Evolutionary conservation across 2,797 vertebrate species (phyloP).

Genomic region (Hippoglossus hippoglossus): DNA sequence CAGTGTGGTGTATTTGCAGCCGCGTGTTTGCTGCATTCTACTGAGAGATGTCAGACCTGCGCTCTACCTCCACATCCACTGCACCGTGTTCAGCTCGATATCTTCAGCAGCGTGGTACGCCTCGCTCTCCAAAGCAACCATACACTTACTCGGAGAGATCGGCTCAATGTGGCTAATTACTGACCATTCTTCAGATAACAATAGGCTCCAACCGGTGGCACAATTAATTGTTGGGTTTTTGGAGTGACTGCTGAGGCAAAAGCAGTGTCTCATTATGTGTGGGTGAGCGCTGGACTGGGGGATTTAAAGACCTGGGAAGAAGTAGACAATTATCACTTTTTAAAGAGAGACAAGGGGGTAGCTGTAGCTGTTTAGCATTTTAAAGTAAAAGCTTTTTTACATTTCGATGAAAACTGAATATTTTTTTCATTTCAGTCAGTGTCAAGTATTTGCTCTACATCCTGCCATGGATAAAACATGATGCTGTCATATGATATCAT

Average conservation of each 20-base stretch:
- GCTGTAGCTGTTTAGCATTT: slow-evolving; percentile 1
- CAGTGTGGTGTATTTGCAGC: too few relatives aligned
- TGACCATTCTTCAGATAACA: slow-evolving; percentile 63
- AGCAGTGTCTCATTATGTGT: slow-evolving; percentile 57
- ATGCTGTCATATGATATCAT: too few relatives aligned
- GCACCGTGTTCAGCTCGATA: too few relatives aligned
- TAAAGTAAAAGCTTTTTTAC: background rate
- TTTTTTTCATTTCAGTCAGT: too few relatives aligned
- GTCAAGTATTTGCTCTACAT: too few relatives aligned
- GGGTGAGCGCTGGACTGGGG: slow-evolving; percentile 31
- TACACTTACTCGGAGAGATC: slow-evolving; percentile 20
- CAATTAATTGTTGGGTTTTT: slow-evolving; percentile 66
- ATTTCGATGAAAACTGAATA: too few relatives aligned
- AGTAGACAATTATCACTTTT: slow-evolving; percentile 47
- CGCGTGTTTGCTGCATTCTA: too few relatives aligned
- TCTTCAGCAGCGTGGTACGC: slow-evolving; percentile 13
- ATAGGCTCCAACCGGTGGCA: slow-evolving; percentile 43
- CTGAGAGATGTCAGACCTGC: too few relatives aligned
- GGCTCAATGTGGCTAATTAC: slow-evolving; percentile 67
- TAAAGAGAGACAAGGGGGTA: slow-evolving; percentile 24
- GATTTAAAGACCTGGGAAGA: slow-evolving; percentile 12
- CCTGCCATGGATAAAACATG: too few relatives aligned
- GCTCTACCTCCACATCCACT: too few relatives aligned
- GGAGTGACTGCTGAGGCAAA: slow-evolving; percentile 34
- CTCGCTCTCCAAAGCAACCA: slow-evolving; percentile 24